Evolutionary conservation across 2,113 vertebrate genomes (phyloP).

Genomic region (Phylloscopus trochiloides): DNA sequence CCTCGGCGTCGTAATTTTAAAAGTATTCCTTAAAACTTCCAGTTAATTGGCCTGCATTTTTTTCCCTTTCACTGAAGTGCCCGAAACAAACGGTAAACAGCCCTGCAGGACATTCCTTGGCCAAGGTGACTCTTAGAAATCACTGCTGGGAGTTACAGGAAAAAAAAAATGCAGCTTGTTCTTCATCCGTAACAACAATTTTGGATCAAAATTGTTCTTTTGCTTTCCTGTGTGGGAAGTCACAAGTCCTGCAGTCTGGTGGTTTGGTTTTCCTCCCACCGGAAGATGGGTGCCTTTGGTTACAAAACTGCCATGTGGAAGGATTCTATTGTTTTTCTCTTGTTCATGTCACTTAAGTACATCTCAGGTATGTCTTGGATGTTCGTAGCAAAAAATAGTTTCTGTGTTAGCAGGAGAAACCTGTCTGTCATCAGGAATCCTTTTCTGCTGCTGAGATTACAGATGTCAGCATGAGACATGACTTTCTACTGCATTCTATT

Average conservation of each 20-base stretch:
- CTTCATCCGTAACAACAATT: neutral
- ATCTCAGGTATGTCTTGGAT: neutral
- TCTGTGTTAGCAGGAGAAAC: neutral
- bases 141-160: neutral
- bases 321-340: neutral
- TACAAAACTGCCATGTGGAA: neutral
- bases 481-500: neutral
- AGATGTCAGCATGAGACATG: accelerated
- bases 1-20: neutral
- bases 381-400: neutral
- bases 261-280: neutral
- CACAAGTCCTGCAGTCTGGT: neutral
- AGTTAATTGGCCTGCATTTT: neutral
- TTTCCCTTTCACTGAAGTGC: neutral
- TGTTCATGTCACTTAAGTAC: neutral
- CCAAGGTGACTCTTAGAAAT: neutral
- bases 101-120: neutral
- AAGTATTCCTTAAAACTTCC: neutral
- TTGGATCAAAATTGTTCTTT: neutral
- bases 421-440: neutral
- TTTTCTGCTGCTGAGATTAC: neutral
- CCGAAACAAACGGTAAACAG: neutral
- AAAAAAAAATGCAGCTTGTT: neutral
- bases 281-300: neutral
- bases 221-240: neutral